Conservation (phyloP, 2,888 invertebrate genomes). For the Trichopoda pennipes region DNA sequence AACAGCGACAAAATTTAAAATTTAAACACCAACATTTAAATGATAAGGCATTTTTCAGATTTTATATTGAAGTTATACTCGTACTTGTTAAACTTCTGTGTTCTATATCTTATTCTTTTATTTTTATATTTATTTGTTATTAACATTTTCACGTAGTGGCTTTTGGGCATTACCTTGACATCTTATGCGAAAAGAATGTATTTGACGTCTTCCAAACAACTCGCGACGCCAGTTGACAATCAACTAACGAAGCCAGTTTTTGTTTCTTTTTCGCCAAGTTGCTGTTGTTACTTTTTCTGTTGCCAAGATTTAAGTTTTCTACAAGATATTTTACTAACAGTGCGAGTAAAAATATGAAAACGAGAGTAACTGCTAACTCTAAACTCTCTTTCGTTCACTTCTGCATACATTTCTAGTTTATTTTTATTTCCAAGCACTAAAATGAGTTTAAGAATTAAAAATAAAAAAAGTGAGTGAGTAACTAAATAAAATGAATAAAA, state of each 20-base stretch:
- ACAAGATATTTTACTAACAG: constrained; percentile 43
- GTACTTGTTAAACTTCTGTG: constrained; percentile 61
- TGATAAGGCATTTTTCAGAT: constrained; percentile 61
- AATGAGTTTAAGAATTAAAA: constrained; percentile 59
- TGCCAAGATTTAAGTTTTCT: constrained; percentile 60
- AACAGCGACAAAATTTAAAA: constrained; percentile 29
- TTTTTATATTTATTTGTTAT: constrained; percentile 5
- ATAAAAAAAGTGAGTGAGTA: constrained; percentile 32
- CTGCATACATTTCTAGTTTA: constrained; percentile 31
- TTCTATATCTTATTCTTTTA: constrained; percentile 32
- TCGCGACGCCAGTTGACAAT: constrained; percentile 69
- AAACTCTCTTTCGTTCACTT: constrained; percentile 51
- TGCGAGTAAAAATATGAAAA: constrained; percentile 25
- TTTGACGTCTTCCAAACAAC: constrained; percentile 64
- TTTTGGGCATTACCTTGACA: constrained; percentile 60
- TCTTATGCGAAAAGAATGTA: constrained; percentile 38
- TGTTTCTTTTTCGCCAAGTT: constrained; percentile 69
- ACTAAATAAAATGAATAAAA: constrained; percentile 15
- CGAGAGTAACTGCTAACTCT: constrained; percentile 48
- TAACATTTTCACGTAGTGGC: constrained; percentile 53
- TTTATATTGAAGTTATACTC: constrained; percentile 53
- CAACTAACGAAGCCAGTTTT: constrained; percentile 69
- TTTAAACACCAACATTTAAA: constrained; percentile 54
- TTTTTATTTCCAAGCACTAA: constrained; percentile 44
- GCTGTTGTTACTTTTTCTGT: constrained; percentile 42